Base-by-base conservation (phyloP, 2,888 invertebrate genomes). In the Marronus borbonicus region DNA sequence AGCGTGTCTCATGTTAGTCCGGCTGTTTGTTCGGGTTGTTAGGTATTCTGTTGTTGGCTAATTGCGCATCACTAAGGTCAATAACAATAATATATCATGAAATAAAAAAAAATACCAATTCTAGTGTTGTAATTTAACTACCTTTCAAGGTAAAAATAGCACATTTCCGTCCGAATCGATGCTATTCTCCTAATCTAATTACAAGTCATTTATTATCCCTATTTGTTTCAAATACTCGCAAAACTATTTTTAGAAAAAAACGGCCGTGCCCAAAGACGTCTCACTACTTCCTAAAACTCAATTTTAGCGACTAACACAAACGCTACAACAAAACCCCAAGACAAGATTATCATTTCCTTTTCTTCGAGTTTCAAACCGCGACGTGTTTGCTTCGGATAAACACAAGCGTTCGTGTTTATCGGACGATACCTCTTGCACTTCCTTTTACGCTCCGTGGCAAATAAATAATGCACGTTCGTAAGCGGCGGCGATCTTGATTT, bases 161-260 rank as follows among this genome's bases (percentile, higher is more conserved):
- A 20, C 17, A 66, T 66, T 66, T 66, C 17, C 10, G 24, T 1
- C 44, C 0, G n/a, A 66, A 66, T 66, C 65, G 65, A 66, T 66
- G 44, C 10, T 39, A 12, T 7, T 20, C 8, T 17, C 20, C 17
- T 52, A 14, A 65, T 36, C 65, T 64, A 64, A 31, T 5, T 31
- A 7, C 5, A 31, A 65, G n/a, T 65, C 17, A 39, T 65, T 65
- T 66, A 66, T 66, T 39, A 20, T n/a, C 39, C 20, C 7, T 44
- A 66, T 66, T 66, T 17, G 20, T 66, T 5, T 66, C 24, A 12
- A 66, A 66, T 17, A 39, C 17, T 0, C 17, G 12, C 20, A 36
- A 8, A 17, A 66, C 65, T 66, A 66, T 66, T 66, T 66, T 44
- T 66, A 66, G 65, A 66, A 66, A 44, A 20, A 31, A 44, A 17